These are phyloP conservation scores for Stomorhina lunata DNA, from an alignment of 2,888 invertebrate genomes.

Conservation along the genomic window DNA sequence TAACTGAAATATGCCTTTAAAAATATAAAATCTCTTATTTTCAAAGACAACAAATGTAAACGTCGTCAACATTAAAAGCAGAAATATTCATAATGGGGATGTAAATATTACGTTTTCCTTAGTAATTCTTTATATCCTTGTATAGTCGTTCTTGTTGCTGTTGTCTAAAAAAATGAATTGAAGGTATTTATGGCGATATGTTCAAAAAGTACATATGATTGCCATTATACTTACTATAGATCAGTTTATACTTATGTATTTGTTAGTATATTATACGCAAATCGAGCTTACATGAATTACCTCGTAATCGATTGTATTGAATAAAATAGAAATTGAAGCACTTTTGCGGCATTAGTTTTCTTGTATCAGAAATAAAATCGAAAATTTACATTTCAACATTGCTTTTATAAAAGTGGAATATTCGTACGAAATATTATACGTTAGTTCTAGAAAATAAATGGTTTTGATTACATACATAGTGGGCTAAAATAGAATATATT, in stretches of 20 bases:
- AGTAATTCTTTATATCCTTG: background rate
- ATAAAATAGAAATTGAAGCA: constrained; percentile 38
- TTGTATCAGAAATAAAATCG: background rate
- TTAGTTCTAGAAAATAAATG: background rate
- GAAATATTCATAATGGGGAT: constrained; percentile 3
- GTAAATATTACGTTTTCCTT: background rate
- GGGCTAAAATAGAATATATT: too few relatives aligned
- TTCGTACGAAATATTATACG: background rate
- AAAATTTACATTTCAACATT: constrained; percentile 16
- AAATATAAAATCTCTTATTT: background rate
- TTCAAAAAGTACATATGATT: background rate
- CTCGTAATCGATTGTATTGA: constrained; percentile 36
- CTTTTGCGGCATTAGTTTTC: constrained; percentile 40
- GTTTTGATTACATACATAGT: too few relatives aligned
- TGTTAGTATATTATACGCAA: constrained; percentile 4
- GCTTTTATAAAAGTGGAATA: constrained; percentile 31
- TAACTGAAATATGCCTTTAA: constrained; percentile 5
- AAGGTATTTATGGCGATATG: background rate
- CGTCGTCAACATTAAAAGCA: background rate
- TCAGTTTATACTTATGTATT: background rate
- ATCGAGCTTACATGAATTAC: constrained; percentile 43
- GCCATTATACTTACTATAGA: too few relatives aligned
- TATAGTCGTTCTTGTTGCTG: background rate
- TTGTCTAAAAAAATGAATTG: background rate
- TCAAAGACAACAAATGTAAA: constrained; percentile 6